Evolutionary conservation across 1,140 invertebrate genomes (phyloP), one percentile per base, ranked within the genome.

Genomic region (Acromyrmex heyeri): DNA sequence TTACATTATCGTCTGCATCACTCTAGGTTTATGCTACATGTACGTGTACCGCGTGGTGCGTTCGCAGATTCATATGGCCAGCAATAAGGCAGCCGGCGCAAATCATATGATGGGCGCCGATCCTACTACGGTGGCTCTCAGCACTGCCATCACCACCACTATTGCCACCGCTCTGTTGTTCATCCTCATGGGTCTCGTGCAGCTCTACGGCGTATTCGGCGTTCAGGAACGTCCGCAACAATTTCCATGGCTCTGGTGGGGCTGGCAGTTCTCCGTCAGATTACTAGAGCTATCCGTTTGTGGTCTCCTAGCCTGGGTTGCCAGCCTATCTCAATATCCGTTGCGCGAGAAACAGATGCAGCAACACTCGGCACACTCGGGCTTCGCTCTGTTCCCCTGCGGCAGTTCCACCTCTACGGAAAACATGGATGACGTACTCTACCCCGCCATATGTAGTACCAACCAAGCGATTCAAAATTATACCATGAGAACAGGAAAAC

Each of bases 391-490:
- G 34, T 97, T 97, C 92, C 97, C 97, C 1, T 98, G 97, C 91
- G 97, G 97, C 1, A 97, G 97, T 16, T 97, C 97, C 8, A 97
- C 97, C 2, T 97, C 97, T 82, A 97, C 97, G 0, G 97, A 97
- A 83, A 94, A 95, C 59, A 95, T 94, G 92, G 96, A 96, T 86
- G 96, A 96, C 65, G 96, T 96, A 34, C 88, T 95, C 3, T 98
- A 98, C 93, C 98, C 98, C 0, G 97, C 98, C 34, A 97, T 98
- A 89, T 98, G 97, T 91, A 98, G 97, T 89, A 97, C 97, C 1
- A 98, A 98, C 92, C 97, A 98, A 21, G 98, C 98, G 88, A 96
- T 98, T 18, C 96, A 98, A 78, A 98, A 98, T 48, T 98, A 98
- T 91, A 97, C 97, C 7, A 95, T 98, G 93, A 96, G 97, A 73